Evolutionary conservation across 2,113 vertebrate species (phyloP).

Genomic region (Talpa occidentalis): DNA sequence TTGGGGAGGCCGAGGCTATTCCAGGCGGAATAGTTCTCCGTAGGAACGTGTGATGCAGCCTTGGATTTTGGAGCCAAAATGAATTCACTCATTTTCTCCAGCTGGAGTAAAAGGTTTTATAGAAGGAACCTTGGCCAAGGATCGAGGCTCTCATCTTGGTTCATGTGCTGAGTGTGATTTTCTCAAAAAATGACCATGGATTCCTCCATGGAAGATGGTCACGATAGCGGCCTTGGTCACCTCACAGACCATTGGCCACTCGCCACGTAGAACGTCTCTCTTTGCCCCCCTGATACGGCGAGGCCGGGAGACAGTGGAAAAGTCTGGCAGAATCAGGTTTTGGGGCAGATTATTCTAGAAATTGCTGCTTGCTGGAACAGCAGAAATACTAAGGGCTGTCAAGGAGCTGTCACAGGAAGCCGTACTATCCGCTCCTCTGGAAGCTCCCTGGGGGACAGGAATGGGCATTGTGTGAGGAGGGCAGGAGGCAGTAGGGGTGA

Average conservation of each 20-base stretch:
- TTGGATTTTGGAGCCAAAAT: neutral
- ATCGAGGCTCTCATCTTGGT: neutral
- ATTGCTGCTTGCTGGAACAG: conserved; percentile 3
- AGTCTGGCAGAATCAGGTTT: neutral
- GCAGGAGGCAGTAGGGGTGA: neutral
- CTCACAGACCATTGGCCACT: neutral
- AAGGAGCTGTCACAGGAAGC: too few species aligned
- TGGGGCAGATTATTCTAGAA: conserved; percentile 3
- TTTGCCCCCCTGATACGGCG: too few species aligned
- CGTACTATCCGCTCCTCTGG: too few species aligned
- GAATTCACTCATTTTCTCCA: neutral
- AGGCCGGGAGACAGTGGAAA: neutral
- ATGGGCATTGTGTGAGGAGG: too few species aligned
- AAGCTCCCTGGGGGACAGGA: too few species aligned
- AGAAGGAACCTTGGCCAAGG: neutral
- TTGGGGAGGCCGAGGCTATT: too few species aligned
- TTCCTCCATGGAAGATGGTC: neutral
- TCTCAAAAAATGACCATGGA: neutral
- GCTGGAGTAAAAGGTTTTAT: neutral
- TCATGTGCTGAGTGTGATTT: neutral
- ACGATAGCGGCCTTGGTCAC: neutral
- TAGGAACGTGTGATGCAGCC: neutral
- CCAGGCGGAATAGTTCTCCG: too few species aligned
- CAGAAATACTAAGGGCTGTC: neutral
- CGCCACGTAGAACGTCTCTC: too few species aligned